Conservation (phyloP, 1,140 invertebrate genomes). For the Ladona fulva region DNA sequence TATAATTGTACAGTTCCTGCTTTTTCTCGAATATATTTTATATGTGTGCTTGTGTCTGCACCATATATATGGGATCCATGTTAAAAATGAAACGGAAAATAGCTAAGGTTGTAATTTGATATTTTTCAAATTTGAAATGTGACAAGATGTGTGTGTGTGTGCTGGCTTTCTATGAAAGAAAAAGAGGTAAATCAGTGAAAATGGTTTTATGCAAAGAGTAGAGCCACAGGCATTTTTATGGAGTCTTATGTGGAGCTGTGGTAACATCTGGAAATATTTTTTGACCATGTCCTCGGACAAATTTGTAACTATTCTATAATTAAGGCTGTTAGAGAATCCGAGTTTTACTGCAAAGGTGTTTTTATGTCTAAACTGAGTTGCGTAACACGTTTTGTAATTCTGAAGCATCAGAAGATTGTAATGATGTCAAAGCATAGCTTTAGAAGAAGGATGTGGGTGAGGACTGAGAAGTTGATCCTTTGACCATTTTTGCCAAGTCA, state of each 20-base stretch:
- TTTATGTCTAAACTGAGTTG: background rate
- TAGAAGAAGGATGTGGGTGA: background rate
- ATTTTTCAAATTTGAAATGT: conserved; percentile 1
- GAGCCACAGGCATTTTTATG: background rate
- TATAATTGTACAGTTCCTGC: conserved; percentile 6
- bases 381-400: background rate
- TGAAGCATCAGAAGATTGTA: background rate
- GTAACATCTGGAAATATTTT: conserved; percentile 7
- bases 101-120: background rate
- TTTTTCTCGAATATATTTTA: conserved; percentile 8
- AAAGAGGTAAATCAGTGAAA: background rate
- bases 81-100: background rate
- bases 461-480: background rate
- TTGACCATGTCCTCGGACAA: background rate
- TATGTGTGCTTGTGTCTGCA: background rate
- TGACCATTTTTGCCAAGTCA: background rate
- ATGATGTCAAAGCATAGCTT: background rate
- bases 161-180: background rate
- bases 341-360: background rate
- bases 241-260: background rate
- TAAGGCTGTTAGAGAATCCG: background rate
- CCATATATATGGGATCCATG: background rate
- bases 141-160: conserved; percentile 8
- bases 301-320: background rate
- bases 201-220: background rate